These are phyloP conservation scores for Xestia sexstrigata DNA, from an alignment of 2,888 invertebrate genomes.

Conservation along the genomic window DNA sequence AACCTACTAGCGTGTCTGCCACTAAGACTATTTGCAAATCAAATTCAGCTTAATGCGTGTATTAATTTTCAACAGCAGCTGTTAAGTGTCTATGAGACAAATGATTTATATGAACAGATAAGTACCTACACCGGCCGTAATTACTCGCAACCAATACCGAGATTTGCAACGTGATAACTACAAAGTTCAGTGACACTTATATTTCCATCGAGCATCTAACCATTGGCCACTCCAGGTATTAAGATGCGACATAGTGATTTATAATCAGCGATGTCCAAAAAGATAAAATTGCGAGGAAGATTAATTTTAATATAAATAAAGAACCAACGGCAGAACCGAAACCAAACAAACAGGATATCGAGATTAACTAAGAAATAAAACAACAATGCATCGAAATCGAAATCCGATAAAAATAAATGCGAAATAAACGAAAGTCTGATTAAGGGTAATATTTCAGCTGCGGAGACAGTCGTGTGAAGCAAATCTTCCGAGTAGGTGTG, in stretches of 20 bases:
- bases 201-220: slow-evolving; percentile 41
- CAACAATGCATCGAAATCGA: slow-evolving; percentile 64
- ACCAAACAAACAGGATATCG: slow-evolving; percentile 34
- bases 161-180: slow-evolving; percentile 70
- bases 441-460: slow-evolving; percentile 79
- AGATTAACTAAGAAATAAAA: slow-evolving; percentile 55
- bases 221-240: slow-evolving; percentile 28
- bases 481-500: slow-evolving; percentile 77
- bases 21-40: slow-evolving; percentile 82
- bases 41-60: slow-evolving; percentile 79
- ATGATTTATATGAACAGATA: slow-evolving; percentile 82
- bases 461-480: slow-evolving; percentile 77
- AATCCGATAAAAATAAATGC: slow-evolving; percentile 71
- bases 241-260: slow-evolving; percentile 45
- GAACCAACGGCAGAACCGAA: slow-evolving; percentile 6
- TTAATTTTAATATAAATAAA: slow-evolving; percentile 33
- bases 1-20: slow-evolving; percentile 75
- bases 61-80: slow-evolving; percentile 80
- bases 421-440: slow-evolving; percentile 74
- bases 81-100: slow-evolving; percentile 74
- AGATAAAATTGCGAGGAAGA: slow-evolving; percentile 33
- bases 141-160: slow-evolving; percentile 73
- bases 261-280: slow-evolving; percentile 37
- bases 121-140: slow-evolving; percentile 70
- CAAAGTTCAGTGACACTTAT: slow-evolving; percentile 67